A percentile compares a stretch with the other conserved stretches of the same genome.
These are phyloP conservation scores for Microtus montanus DNA, from an alignment of 2,113 vertebrate genomes.

Conservation along the genomic window DNA sequence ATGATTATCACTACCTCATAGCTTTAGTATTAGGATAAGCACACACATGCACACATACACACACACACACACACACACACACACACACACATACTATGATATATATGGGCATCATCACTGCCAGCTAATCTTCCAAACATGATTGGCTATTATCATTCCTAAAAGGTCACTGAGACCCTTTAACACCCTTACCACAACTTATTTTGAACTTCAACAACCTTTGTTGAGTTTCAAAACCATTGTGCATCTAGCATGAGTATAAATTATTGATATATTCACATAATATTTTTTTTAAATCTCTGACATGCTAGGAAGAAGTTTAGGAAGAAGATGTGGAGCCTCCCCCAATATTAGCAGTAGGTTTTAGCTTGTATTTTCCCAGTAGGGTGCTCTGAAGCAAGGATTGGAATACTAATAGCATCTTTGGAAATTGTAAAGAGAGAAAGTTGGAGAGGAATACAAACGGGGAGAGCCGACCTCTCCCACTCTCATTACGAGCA, in stretches of 20 bases:
- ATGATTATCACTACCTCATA: background rate
- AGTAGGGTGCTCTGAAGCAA: background rate
- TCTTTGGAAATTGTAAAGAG: background rate
- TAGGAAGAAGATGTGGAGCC: background rate
- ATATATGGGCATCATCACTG: background rate
- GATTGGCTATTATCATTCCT: background rate
- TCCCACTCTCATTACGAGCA: background rate
- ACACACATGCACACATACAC: background rate
- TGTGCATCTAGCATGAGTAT: background rate
- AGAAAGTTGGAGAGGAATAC: background rate
- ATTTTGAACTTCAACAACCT: background rate
- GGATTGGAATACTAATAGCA: background rate
- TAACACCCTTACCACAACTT: background rate
- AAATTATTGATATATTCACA: conserved; percentile 43
- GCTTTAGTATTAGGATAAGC: background rate
- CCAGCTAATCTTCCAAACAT: background rate
- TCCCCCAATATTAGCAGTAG: background rate
- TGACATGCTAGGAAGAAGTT: background rate
- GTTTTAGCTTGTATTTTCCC: background rate
- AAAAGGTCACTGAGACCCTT: background rate
- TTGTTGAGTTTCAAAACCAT: conserved; percentile 5
- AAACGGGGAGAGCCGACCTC: background rate
- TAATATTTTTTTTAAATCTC: background rate
- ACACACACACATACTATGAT: background rate
- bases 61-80: background rate